Evolutionary conservation across 2,113 vertebrate species (phyloP).

Genomic region (Circaetus gallicus): DNA sequence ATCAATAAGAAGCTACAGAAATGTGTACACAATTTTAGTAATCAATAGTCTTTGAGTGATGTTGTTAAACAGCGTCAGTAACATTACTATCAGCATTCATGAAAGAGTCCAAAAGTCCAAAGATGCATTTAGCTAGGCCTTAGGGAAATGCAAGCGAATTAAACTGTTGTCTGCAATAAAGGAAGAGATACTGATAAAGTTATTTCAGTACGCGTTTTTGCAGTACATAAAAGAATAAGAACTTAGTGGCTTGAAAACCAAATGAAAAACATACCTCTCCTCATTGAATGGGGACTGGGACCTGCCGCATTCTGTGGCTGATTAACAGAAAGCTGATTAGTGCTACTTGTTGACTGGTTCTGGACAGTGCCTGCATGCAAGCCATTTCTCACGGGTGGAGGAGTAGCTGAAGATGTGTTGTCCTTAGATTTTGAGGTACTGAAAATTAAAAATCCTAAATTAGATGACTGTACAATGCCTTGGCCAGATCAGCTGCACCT

Average conservation of each 20-base stretch:
- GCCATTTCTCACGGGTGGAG: slow-evolving; percentile 79
- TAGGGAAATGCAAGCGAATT: background rate
- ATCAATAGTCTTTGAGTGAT: background rate
- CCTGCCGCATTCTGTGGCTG: slow-evolving; percentile 74
- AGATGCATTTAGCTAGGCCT: background rate
- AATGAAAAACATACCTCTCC: slow-evolving; percentile 79
- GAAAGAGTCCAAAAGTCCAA: background rate
- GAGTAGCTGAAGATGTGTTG: slow-evolving; percentile 36
- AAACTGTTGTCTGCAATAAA: background rate
- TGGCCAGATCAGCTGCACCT: background rate
- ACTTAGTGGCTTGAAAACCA: background rate
- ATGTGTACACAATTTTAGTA: accelerated
- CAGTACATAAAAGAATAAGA: background rate
- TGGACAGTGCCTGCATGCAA: slow-evolving; percentile 20
- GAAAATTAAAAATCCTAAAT: background rate
- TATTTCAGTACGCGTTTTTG: background rate
- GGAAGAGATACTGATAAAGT: background rate
- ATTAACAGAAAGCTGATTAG: slow-evolving; percentile 73
- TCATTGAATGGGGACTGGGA: slow-evolving; percentile 87
- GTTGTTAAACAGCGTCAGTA: background rate
- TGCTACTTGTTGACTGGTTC: background rate
- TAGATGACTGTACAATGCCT: accelerated
- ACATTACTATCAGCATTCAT: background rate
- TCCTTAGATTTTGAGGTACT: slow-evolving; percentile 85
- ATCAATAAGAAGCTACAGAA: background rate